These are phyloP conservation scores for Microplitis manilae DNA, from an alignment of 2,888 invertebrate genomes.

Conservation along the genomic window DNA sequence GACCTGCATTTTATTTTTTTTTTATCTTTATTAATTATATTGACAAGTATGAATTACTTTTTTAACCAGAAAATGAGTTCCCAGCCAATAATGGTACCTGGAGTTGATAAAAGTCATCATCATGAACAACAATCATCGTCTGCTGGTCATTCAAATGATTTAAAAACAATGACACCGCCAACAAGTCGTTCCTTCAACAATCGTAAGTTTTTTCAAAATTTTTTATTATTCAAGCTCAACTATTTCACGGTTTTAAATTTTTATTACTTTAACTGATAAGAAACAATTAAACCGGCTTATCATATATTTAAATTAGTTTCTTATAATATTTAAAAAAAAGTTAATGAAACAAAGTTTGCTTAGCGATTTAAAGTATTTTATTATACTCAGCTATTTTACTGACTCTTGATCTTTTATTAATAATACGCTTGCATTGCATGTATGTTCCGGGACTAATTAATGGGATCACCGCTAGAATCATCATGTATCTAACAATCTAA, in stretches of 20 bases:
- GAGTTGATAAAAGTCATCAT: constrained; percentile 56
- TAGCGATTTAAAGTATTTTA: background rate
- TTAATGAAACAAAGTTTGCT: too few species aligned
- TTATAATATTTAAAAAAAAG: background rate
- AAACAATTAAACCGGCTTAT: constrained; percentile 4
- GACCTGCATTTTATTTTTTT: background rate
- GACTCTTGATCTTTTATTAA: constrained; percentile 18
- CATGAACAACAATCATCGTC: constrained; percentile 62
- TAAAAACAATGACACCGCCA: constrained; percentile 65
- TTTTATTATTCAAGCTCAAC: background rate
- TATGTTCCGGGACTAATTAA: constrained; percentile 4
- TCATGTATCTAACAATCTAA: background rate
- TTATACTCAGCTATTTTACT: constrained; percentile 1
- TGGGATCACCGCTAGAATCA: background rate
- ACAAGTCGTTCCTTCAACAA: constrained; percentile 65
- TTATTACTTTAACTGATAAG: constrained; percentile 8
- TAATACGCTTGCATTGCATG: constrained; percentile 2
- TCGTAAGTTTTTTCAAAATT: constrained; percentile 57
- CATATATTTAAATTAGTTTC: background rate
- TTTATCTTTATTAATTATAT: background rate
- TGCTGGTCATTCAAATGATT: constrained; percentile 60
- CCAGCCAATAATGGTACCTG: constrained; percentile 68
- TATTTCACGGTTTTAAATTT: constrained; percentile 8
- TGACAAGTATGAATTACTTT: background rate
- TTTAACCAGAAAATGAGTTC: constrained; percentile 60